These are phyloP conservation scores for Melanotaenia nigrans DNA, from an alignment of 2,797 vertebrate genomes.

Conservation along the genomic window DNA sequence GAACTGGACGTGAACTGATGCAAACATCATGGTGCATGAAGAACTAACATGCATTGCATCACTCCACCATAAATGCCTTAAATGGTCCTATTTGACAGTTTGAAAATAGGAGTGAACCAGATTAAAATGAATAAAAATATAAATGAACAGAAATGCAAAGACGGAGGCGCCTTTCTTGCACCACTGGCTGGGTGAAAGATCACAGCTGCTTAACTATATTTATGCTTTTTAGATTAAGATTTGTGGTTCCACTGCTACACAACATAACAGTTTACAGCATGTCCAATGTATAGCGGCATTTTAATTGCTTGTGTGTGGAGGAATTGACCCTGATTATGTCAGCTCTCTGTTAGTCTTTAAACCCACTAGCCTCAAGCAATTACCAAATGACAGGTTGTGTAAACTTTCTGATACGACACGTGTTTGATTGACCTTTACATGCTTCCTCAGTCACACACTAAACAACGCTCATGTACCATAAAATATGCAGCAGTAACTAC, in stretches of 20 bases:
- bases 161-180: neutral
- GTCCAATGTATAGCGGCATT: constrained; percentile 26
- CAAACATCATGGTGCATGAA: neutral
- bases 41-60: neutral
- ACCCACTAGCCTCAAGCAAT: constrained; percentile 49
- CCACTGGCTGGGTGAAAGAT: neutral
- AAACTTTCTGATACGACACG: constrained; percentile 76
- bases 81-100: neutral
- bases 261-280: constrained; percentile 24
- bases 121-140: neutral
- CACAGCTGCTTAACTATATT: neutral
- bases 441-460: constrained; percentile 9
- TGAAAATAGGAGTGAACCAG: neutral
- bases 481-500: constrained; percentile 66
- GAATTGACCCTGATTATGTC: constrained; percentile 45
- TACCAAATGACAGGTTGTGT: constrained; percentile 77
- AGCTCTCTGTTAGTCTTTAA: constrained; percentile 30
- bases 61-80: neutral
- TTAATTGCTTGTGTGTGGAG: constrained; percentile 56
- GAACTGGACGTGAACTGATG: neutral
- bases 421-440: constrained; percentile 55
- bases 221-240: constrained; percentile 12
- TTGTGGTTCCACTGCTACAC: constrained; percentile 11
- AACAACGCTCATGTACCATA: constrained; percentile 9
- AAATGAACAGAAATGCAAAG: constrained; percentile 8